Evolutionary conservation across 2,113 vertebrate genomes (phyloP), one percentile per base, ranked within the genome.

Genomic region (Brevimyrus niger): DNA sequence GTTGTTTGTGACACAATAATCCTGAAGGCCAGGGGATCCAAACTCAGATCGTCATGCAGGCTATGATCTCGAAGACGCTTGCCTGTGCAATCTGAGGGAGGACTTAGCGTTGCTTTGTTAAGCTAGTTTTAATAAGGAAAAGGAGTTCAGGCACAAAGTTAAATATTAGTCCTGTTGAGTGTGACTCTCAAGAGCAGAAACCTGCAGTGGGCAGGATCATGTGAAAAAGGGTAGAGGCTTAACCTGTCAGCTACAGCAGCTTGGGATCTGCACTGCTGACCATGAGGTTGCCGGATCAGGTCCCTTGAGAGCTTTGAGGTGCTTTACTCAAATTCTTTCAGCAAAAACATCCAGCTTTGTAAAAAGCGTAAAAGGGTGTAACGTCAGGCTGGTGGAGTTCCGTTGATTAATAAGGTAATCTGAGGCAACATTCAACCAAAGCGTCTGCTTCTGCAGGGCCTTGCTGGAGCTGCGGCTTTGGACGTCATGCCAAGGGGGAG

Each of bases 71-170:
- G 0, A 27, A 27, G 48, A 31, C 27, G 27, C 85, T 31, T 19
- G 15, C 31, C 48, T 21, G 6, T 51, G 85, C 50, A 87, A 87
- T 55, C 50, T 42, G 27, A 27, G 27, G 47, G 27, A 87, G 48
- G 85, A 53, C 55, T 87, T 53, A 51, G 50, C 13, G 5, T 15
- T 38, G 85, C 85, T 17, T 38, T 35, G 47, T 35, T 55, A 55
- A 31, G 84, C 23, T 50, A 23, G 44, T 86, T 86, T 51, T 86
- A 50, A 86, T 86, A 50, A 51, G 13, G 47, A 8, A 31, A 27
- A 86, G 84, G 21, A 50, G 84, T 86, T 86, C 27, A 86, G 85
- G 85, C 48, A 31, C 85, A 53, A 38, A 87, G 48, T 55, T 55
- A 35, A 87, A 87, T 55, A 84, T 46, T 84, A 87, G 13, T 35